A percentile compares a stretch with the other conserved stretches of the same genome.
Conservation (phyloP, 2,888 invertebrate species). For the Drosophila sordidula region DNA sequence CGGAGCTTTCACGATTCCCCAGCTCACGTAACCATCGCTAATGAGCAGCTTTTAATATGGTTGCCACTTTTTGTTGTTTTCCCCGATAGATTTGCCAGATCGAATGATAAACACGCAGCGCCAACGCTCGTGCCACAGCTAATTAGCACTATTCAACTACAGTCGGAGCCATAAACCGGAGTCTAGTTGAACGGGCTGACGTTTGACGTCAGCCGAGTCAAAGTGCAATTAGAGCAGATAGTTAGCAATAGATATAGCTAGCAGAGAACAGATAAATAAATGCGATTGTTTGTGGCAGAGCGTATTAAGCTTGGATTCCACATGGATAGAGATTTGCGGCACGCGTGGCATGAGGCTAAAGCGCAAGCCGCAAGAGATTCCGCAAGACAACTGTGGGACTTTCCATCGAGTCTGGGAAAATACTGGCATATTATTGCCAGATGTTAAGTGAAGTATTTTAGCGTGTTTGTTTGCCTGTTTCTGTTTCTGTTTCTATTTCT, state of each 20-base stretch:
- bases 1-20: too few relatives aligned
- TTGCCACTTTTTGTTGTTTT: constrained; percentile 2
- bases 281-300: constrained; percentile 18
- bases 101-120: constrained; percentile 47
- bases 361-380: neutral
- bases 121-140: constrained; percentile 57
- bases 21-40: too few relatives aligned
- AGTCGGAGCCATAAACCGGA: constrained; percentile 30
- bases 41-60: constrained; percentile 2
- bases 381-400: constrained; percentile 30
- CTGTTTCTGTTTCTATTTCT: constrained; percentile 9
- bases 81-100: constrained; percentile 25
- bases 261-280: constrained; percentile 7
- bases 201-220: constrained; percentile 62
- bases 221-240: constrained; percentile 64
- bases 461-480: neutral
- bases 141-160: constrained; percentile 55
- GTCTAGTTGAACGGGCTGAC: neutral
- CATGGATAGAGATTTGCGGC: constrained; percentile 10
- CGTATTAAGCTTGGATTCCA: constrained; percentile 23
- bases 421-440: constrained; percentile 13
- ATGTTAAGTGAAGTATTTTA: constrained; percentile 4
- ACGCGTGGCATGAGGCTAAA: constrained; percentile 3
- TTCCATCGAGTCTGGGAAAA: constrained; percentile 19
- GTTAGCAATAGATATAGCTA: constrained; percentile 22